These are phyloP conservation scores for Pantherophis guttatus DNA, from an alignment of 2,113 vertebrate species.

Conservation along the genomic window DNA sequence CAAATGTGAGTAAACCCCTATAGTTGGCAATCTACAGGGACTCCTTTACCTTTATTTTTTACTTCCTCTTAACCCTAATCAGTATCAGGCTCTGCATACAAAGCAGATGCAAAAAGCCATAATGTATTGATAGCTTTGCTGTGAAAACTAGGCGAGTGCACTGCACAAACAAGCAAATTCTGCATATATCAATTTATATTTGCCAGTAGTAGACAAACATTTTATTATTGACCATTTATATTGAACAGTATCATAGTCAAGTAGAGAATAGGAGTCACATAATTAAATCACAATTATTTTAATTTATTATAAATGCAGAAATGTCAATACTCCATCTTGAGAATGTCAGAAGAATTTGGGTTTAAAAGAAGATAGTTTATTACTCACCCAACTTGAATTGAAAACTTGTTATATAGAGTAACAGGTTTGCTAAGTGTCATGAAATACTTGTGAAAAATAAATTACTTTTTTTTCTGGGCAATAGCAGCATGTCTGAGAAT, in stretches of 20 bases:
- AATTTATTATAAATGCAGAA: neutral
- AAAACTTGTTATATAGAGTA: too few relatives aligned
- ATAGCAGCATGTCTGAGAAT: neutral
- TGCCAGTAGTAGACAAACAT: neutral
- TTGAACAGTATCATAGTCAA: neutral
- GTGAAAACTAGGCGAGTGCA: too few relatives aligned
- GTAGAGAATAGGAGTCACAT: neutral
- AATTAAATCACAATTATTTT: neutral
- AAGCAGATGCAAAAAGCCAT: too few relatives aligned
- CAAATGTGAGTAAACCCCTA: too few relatives aligned
- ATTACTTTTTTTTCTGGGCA: neutral
- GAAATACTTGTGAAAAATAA: neutral
- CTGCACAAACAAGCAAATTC: too few relatives aligned
- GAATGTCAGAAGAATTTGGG: neutral
- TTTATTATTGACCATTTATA: neutral
- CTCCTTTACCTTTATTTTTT: too few relatives aligned
- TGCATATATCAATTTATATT: neutral
- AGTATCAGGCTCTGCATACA: too few relatives aligned
- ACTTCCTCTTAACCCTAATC: too few relatives aligned
- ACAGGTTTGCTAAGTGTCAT: neutral
- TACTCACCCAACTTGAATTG: too few relatives aligned
- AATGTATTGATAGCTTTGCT: too few relatives aligned
- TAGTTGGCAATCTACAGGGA: too few relatives aligned
- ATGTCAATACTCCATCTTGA: neutral
- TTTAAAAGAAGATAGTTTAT: neutral